Percentiles rank a stretch among this genome's conserved stretches.
These are phyloP conservation scores for Artibeus jamaicensis DNA, from an alignment of 2,797 vertebrate species.

Conservation along the genomic window DNA sequence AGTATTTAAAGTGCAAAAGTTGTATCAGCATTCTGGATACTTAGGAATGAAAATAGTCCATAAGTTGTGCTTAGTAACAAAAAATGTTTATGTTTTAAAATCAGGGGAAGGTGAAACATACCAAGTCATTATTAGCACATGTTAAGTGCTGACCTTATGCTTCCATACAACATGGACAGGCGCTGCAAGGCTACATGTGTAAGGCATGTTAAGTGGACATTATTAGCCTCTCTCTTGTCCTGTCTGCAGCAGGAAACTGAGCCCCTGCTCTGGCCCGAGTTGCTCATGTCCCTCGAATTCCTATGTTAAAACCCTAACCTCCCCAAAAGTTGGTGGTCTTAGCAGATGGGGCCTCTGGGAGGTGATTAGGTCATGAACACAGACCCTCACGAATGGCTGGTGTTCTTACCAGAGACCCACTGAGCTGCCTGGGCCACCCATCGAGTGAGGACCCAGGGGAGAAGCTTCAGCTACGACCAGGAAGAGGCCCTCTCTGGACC, in stretches of 20 bases:
- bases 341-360: no score
- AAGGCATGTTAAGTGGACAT: background rate
- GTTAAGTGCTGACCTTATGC: background rate
- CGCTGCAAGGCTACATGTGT: background rate
- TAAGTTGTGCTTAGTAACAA: background rate
- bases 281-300: background rate
- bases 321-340: background rate
- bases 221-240: no score
- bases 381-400: background rate
- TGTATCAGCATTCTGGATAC: background rate
- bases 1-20: background rate
- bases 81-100: background rate
- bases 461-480: no score
- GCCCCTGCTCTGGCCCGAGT: accelerated
- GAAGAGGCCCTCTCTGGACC: background rate
- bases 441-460: background rate
- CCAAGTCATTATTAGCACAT: background rate
- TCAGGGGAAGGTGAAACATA: background rate
- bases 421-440: background rate
- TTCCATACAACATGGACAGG: background rate
- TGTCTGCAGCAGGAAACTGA: background rate
- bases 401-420: background rate
- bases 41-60: background rate
- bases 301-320: background rate
- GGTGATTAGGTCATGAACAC: background rate